phyloP scores from a whole-genome alignment of 53 echinoderm and acorn worm genomes.

The Paracentrotus lividus region DNA sequence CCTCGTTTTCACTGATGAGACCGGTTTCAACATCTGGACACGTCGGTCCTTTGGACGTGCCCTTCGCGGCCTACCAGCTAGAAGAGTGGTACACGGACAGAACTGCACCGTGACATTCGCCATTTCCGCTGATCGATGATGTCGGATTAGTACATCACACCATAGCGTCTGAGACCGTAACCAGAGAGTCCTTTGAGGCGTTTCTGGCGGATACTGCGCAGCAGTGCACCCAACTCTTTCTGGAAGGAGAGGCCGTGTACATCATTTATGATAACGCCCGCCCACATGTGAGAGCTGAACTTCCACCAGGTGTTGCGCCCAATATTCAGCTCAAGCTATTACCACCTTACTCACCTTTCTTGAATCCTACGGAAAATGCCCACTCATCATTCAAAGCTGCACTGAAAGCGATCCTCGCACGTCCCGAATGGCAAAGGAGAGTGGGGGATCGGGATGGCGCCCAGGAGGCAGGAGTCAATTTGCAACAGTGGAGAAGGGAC shows the following conservation, averaged over 20 bases:
- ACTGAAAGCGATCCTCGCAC: not conserved
- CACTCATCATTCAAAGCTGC: conserved; percentile 65
- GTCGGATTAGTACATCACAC: no score
- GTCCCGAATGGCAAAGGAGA: not conserved
- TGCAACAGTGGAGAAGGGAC: conserved; percentile 50
- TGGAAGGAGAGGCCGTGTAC: no score
- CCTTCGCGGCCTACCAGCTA: not conserved
- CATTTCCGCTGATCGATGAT: no score
- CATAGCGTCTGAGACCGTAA: no score
- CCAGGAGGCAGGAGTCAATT: conserved; percentile 14
- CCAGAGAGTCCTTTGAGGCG: no score
- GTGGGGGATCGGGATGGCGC: not conserved
- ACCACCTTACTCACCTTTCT: no score
- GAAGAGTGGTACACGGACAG: not conserved
- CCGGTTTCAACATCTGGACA: conserved; percentile 3
- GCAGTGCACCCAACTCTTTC: no score
- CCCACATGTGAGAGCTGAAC: no score
- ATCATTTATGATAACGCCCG: no score
- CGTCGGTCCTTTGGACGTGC: not conserved
- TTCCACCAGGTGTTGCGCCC: no score
- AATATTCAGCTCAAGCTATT: no score
- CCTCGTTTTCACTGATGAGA: not conserved
- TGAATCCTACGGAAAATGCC: conserved; percentile 43
- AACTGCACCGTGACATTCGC: conserved; percentile 23
- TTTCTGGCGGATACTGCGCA: no score